Evolutionary conservation across 2,113 vertebrate species (phyloP).

Genomic region (Paralichthys olivaceus): DNA sequence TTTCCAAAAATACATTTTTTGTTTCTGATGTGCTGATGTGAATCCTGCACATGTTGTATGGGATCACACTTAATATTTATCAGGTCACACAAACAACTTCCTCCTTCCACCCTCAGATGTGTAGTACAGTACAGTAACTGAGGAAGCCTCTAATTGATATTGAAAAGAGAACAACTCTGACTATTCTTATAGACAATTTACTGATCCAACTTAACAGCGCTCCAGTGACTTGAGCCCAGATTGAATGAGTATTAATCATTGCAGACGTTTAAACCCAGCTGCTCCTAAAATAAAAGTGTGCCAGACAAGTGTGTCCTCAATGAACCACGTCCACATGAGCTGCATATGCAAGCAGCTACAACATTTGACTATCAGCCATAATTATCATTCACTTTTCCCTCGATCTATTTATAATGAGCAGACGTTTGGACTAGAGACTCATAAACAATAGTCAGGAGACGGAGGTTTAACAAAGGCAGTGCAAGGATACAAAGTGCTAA

Average conservation of each 20-base stretch:
- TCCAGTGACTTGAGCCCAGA: conserved; percentile 45
- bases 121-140: not conserved
- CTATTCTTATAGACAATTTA: conserved; percentile 54
- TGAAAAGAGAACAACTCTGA: conserved; percentile 33
- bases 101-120: conserved; percentile 18
- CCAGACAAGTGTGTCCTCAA: conserved; percentile 33
- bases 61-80: no score
- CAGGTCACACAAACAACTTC: not conserved
- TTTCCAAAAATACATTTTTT: no score
- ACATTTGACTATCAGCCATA: conserved; percentile 22
- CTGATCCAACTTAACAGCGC: conserved; percentile 52
- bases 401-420: conserved; percentile 8
- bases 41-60: not conserved
- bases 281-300: conserved; percentile 43
- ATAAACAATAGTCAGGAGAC: not conserved
- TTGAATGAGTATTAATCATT: conserved; percentile 57
- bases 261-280: conserved; percentile 41
- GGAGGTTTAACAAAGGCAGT: not conserved
- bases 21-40: no score
- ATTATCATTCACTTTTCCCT: conserved; percentile 21
- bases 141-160: conserved; percentile 6
- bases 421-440: conserved; percentile 20
- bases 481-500: not conserved
- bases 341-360: conserved; percentile 37
- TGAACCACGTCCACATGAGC: conserved; percentile 38